Evolutionary conservation across 2,113 vertebrate species (phyloP), one percentile per base, ranked within the genome.

Genomic region (Myiozetetes cayanensis): DNA sequence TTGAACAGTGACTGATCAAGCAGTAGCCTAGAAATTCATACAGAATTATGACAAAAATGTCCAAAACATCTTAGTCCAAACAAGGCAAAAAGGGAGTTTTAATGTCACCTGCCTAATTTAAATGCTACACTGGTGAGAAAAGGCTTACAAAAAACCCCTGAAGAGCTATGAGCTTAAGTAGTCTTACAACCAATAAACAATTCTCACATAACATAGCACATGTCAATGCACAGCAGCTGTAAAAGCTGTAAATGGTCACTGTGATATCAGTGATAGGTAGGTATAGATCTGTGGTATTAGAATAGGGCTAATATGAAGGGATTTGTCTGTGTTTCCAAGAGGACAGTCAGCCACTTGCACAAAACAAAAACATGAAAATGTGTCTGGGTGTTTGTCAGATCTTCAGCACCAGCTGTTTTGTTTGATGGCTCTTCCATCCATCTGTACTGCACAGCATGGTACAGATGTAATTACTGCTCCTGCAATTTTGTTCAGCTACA

Each of bases 301-400:
- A 76, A 87, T 43, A 55, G 8, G 6, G 23, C 6, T 91, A 58
- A 89, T 44, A 27, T 67, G 44, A 47, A 72, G 12, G 14, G 3
- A 0, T 33, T 46, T 21, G 7, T 41, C 47, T 24, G 4, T 52
- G 20, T 33, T 59, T 71, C 41, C 10, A 35, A 63, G 79, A 43
- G n/a, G 5, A 22, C 18, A 52, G 18, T 58, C 39, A 43, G 46
- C 16, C 49, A 31, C 2, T 0, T 1, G 4, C 19, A 47, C 30
- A 43, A 81, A 81, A 21, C 9, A 37, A 46, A 58, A 33, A 6
- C 11, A 28, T 55, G 39, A 66, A 66, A 66, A 10, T 18, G 4
- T 22, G 4, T 49, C 30, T 31, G 10, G 25, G 41, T 30, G 28
- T 21, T 11, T 71, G 13, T 44, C 12, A 41, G 37, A 63, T 19